Evolutionary conservation across 2,113 vertebrate genomes (phyloP), one percentile per base, ranked within the genome.

Genomic region (Phaethornis superciliosus): DNA sequence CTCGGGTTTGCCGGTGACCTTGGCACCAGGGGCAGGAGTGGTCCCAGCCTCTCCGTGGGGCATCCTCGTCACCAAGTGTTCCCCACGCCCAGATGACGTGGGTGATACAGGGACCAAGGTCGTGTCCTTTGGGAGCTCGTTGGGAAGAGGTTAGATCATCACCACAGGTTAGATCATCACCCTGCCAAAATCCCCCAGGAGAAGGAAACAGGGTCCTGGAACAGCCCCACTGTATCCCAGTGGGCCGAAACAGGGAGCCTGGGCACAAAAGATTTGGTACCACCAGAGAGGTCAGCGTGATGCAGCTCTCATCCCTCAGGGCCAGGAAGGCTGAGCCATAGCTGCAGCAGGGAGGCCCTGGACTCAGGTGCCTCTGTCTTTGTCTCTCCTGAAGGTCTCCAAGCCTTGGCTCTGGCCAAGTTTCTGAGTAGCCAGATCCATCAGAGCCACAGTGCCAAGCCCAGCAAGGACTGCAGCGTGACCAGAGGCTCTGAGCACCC

Each of bases 211-310:
- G 32, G 18, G 11, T n/a, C 15, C 46, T 23, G n/a, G 30, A 35
- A 42, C 27, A 71, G 40, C 16, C 40, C 30, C 24, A 1, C 8
- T 14, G 12, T 32, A 17, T 35, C 71, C 49, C 59, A 8, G 14
- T 23, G 1, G 15, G 64, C 26, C 30, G 54, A 16, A 10, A 17
- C 46, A 5, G 27, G 59, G 76, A 76, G 35, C 8, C 11, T 0
- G 0, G 40, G 35, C 44, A 19, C 1, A 0, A 27, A 60, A n/a
- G 30, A 59, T 5, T 6, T 7, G 32, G 24, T 58, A 11, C 13
- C 14, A 4, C 9, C 6, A 1, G 33, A 35, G 7, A 49, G 13
- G 23, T 75, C 81, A 40, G 30, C 0, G 0, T 27, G 58, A 72
- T 76, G 44, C 10, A 54, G 40, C 63, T 58, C 63, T 27, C 42